phyloP scores from a whole-genome alignment of 2,888 invertebrate genomes.

The Drosophila infuscata region DNA sequence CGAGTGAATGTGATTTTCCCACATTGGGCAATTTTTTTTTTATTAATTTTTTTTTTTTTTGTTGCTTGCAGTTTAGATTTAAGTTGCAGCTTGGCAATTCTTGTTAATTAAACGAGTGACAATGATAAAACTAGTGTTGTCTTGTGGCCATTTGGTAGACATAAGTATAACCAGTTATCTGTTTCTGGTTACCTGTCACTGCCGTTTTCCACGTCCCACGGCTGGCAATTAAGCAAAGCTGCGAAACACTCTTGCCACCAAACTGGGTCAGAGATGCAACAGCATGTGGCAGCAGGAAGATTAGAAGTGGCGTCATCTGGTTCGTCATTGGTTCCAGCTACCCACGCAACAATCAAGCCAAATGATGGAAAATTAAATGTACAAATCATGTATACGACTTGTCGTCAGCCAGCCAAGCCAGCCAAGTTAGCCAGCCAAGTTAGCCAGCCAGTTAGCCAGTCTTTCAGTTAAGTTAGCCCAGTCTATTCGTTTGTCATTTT shows the following conservation, averaged over 20 bases:
- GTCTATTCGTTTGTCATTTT: slow-evolving; percentile 23
- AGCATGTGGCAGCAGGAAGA: slow-evolving; percentile 24
- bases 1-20: not conserved
- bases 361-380: slow-evolving; percentile 77
- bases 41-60: too few relatives aligned
- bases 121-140: slow-evolving; percentile 52
- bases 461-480: slow-evolving; percentile 21
- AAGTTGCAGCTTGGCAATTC: slow-evolving; percentile 13
- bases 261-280: slow-evolving; percentile 51
- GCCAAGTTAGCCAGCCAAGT: slow-evolving; percentile 5
- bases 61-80: not conserved
- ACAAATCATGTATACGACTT: slow-evolving; percentile 78
- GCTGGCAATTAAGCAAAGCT: slow-evolving; percentile 68
- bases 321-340: slow-evolving; percentile 40
- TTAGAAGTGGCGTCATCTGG: slow-evolving; percentile 40
- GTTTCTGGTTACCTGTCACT: slow-evolving; percentile 4
- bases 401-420: slow-evolving; percentile 53
- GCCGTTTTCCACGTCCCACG: slow-evolving; percentile 56
- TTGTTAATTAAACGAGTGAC: slow-evolving; percentile 61
- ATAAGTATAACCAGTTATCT: slow-evolving; percentile 49
- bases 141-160: slow-evolving; percentile 35
- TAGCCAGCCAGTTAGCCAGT: slow-evolving; percentile 31
- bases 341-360: slow-evolving; percentile 69
- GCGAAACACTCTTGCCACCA: slow-evolving; percentile 39
- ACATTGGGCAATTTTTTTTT: not conserved